Evolutionary conservation across 2,113 vertebrate species (phyloP).

Genomic region (Toxotes chatareus): DNA sequence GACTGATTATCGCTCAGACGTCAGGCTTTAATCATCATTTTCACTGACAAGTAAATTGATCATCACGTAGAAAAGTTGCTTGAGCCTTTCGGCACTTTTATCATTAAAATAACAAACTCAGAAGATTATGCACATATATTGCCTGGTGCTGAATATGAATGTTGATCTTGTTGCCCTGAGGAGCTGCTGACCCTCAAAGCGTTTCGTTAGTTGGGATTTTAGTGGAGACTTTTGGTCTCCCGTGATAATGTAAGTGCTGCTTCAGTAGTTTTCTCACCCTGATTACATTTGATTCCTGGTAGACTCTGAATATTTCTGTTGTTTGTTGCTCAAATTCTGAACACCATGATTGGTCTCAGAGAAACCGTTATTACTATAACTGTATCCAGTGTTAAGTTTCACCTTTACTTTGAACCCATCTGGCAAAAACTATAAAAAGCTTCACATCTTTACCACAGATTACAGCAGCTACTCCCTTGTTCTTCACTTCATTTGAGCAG

Average conservation of each 20-base stretch:
- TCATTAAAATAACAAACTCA: not conserved
- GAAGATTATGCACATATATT: not conserved
- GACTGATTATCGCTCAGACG: no score
- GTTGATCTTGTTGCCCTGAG: not conserved
- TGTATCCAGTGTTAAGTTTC: not conserved
- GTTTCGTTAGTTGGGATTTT: constrained; percentile 14
- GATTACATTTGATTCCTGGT: no score
- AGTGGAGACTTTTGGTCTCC: not conserved
- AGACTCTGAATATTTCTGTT: not conserved
- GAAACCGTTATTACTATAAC: no score
- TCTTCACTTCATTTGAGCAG: not conserved
- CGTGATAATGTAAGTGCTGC: not conserved
- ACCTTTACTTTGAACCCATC: not conserved
- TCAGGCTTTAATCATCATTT: no score
- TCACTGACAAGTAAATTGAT: no score
- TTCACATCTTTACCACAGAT: not conserved
- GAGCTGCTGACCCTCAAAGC: not conserved
- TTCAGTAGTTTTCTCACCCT: not conserved
- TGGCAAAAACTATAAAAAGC: no score
- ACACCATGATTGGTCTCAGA: no score
- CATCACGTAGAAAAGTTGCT: no score
- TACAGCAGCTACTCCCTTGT: not conserved
- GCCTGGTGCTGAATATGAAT: not conserved
- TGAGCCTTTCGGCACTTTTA: no score
- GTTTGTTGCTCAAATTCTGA: not conserved